These are phyloP conservation scores for Trichonephila clavipes DNA, from an alignment of 1,140 invertebrate genomes.

Conservation along the genomic window DNA sequence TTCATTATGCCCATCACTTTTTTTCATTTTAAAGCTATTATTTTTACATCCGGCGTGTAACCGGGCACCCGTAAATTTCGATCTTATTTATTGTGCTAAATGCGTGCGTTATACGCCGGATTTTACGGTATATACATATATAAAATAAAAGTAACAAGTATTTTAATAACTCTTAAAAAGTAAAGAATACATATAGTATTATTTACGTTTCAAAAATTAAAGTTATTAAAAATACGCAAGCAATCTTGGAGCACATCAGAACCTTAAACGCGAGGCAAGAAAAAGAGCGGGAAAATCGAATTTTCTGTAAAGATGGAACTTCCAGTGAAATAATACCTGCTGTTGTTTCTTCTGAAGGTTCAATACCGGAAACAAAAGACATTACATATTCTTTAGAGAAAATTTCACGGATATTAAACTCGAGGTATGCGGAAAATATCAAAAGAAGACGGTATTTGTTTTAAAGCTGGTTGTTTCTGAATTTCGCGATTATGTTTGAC, in stretches of 20 bases:
- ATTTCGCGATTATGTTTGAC: neutral
- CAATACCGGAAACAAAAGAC: constrained; percentile 56
- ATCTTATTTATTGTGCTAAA: no score
- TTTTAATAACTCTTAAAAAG: no score
- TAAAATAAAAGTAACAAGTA: no score
- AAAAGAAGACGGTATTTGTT: constrained; percentile 35
- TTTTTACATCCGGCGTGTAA: no score
- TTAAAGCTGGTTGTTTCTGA: neutral
- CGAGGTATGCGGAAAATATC: constrained; percentile 56
- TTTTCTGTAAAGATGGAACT: constrained; percentile 7
- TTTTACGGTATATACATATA: no score
- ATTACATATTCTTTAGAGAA: constrained; percentile 33
- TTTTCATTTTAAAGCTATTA: no score
- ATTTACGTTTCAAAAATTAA: no score
- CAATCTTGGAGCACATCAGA: neutral
- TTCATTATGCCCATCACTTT: no score
- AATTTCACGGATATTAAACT: constrained; percentile 68
- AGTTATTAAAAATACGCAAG: neutral
- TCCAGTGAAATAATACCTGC: neutral
- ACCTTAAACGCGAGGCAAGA: neutral
- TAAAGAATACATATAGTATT: no score
- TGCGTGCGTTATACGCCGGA: no score
- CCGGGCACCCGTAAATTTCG: no score
- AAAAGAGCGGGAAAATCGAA: neutral
- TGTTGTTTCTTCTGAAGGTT: neutral